phyloP scores from a whole-genome alignment of 2,888 invertebrate genomes.

The Nemotelus pantherinus region DNA sequence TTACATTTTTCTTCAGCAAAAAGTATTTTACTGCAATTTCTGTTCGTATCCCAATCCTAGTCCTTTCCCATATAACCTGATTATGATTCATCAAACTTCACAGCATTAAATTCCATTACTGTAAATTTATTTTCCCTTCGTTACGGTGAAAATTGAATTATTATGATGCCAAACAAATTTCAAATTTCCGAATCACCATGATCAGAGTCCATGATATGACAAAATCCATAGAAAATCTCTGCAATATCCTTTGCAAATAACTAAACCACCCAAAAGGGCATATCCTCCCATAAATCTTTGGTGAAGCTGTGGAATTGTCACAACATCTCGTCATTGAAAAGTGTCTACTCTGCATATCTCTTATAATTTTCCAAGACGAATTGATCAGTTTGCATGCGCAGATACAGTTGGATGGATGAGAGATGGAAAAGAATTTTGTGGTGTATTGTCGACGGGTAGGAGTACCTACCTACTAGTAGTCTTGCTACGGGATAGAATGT shows the following conservation, averaged over 20 bases:
- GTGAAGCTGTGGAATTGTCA: constrained; percentile 7
- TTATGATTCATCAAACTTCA: constrained; percentile 30
- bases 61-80: constrained; percentile 15
- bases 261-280: constrained; percentile 11
- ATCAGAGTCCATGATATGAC: constrained; percentile 30
- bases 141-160: constrained; percentile 32
- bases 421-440: not conserved
- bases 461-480: no score
- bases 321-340: constrained; percentile 26
- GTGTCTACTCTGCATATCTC: constrained; percentile 33
- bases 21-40: constrained; percentile 4
- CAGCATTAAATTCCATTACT: constrained; percentile 26
- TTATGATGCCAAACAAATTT: constrained; percentile 29
- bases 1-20: not conserved
- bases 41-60: no score
- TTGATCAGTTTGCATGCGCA: constrained; percentile 10
- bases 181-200: constrained; percentile 19
- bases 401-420: constrained; percentile 12
- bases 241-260: constrained; percentile 30
- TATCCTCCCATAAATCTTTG: not conserved
- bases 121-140: constrained; percentile 34
- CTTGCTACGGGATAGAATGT: not conserved
- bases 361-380: constrained; percentile 23
- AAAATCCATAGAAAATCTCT: constrained; percentile 35
- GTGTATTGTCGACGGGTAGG: not conserved